Base-by-base conservation (phyloP, 1,140 invertebrate species). In the Diorhabda sublineata region DNA sequence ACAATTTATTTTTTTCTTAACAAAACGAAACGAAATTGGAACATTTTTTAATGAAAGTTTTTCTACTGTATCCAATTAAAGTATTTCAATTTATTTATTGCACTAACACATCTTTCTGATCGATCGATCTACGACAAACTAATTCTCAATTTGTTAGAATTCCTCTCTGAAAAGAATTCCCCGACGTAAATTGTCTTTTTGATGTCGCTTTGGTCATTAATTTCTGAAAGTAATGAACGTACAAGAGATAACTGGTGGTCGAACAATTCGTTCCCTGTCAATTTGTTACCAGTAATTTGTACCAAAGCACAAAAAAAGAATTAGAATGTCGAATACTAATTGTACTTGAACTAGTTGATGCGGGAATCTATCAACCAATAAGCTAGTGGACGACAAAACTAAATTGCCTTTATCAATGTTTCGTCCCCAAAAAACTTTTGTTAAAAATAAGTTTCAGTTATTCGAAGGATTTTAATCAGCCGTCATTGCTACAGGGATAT, bases 131-230 rank as follows among this genome's bases (percentile, higher is more conserved):
- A 26, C 26, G 26, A 2, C 47, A 52, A 52, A 52, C 47, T 52
- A 52, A 8, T 52, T 52, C 47, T 52, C 47, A 52, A 52, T 52
- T 4, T n/a, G 6, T 52, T 52, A n/a, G n/a, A 52, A 52, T 6
- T 6, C 6, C 47, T 8, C n/a, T 52, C 47, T 52, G 47, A n/a
- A 52, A 52, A 52, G 47, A 52, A 6, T 52, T 52, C 47, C 6
- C 47, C 47, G 47, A 52, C 47, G 47, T 52, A 52, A 52, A 52
- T 52, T 52, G 47, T 52, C 47, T 52, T 52, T 52, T 52, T 52
- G 47, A 6, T 52, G 47, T 52, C 47, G 47, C 4, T 52, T n/a
- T 52, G 47, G 47, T 52, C 47, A 52, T 52, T 52, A 52, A 52
- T 52, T 52, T 52, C 47, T 52, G 47, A 52, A 52, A 52, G n/a